Conservation (phyloP, 1,140 invertebrate species). For the Drosophila oshimai region DNA sequence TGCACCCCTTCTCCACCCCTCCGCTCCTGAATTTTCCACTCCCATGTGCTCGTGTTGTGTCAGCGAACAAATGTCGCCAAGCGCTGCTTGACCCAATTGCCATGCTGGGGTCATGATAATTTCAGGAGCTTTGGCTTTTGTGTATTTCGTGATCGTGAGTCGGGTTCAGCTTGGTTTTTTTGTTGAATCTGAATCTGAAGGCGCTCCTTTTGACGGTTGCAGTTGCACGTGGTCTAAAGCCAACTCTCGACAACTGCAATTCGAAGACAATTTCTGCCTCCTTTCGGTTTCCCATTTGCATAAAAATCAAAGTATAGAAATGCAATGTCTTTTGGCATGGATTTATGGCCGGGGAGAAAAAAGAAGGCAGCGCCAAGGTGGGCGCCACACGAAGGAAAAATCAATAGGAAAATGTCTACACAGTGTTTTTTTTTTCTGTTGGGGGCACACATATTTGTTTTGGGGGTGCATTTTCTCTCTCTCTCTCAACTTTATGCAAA, state of each 20-base stretch:
- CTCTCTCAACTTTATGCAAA: conserved; percentile 30
- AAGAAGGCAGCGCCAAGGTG: conserved; percentile 29
- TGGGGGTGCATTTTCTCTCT: conserved; percentile 28
- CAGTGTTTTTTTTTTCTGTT: neutral
- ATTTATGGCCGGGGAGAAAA: conserved; percentile 62
- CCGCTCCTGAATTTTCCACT: conserved; percentile 1
- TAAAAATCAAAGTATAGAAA: conserved; percentile 71
- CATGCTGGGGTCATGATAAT: conserved; percentile 75
- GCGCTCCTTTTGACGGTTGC: conserved; percentile 50
- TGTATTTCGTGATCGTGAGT: conserved; percentile 75
- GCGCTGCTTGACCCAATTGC: conserved; percentile 70
- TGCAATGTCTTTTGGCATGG: conserved; percentile 53
- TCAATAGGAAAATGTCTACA: conserved; percentile 71
- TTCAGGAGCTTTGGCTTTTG: conserved; percentile 72
- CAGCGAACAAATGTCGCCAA: conserved; percentile 70
- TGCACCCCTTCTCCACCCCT: conserved; percentile 1
- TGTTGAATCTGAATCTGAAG: neutral
- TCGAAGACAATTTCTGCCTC: conserved; percentile 59
- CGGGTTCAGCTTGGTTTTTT: conserved; percentile 20
- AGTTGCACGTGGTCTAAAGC: conserved; percentile 18
- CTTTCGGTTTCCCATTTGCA: conserved; percentile 65
- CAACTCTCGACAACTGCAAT: conserved; percentile 29
- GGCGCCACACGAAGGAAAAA: conserved; percentile 46
- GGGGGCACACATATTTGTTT: conserved; percentile 9
- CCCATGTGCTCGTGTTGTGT: conserved; percentile 62